Conservation (phyloP, 2,113 vertebrate species). For the Recurvirostra avosetta region DNA sequence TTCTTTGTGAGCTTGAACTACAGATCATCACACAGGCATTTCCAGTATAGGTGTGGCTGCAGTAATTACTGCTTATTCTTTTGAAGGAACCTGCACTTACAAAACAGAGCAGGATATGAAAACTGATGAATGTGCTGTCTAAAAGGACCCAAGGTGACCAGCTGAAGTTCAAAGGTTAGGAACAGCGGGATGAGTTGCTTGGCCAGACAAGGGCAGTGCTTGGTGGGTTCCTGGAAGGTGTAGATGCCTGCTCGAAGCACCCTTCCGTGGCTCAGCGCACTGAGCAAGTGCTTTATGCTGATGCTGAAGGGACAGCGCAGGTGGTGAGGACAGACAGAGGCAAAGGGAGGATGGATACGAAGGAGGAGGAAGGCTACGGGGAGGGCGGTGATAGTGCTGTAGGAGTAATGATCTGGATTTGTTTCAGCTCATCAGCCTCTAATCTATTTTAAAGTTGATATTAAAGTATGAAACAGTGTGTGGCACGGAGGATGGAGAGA, state of each 20-base stretch:
- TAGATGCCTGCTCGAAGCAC: neutral
- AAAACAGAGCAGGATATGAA: neutral
- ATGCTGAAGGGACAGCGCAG: neutral
- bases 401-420: neutral
- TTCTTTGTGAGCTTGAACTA: neutral
- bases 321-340: neutral
- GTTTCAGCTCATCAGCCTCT: neutral
- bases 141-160: neutral
- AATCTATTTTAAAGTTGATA: constrained; percentile 14
- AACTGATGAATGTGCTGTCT: neutral
- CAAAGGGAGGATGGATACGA: neutral
- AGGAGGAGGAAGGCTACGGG: neutral
- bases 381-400: neutral
- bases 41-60: constrained; percentile 57
- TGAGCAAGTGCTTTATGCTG: neutral
- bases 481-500: neutral
- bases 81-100: neutral
- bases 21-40: constrained; percentile 43
- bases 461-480: neutral
- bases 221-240: neutral
- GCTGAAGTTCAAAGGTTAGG: neutral
- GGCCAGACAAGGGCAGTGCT: neutral
- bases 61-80: constrained; percentile 27
- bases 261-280: fast-evolving
- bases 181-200: neutral